Conservation (phyloP, 2,888 invertebrate genomes). For the Acleris literana region DNA sequence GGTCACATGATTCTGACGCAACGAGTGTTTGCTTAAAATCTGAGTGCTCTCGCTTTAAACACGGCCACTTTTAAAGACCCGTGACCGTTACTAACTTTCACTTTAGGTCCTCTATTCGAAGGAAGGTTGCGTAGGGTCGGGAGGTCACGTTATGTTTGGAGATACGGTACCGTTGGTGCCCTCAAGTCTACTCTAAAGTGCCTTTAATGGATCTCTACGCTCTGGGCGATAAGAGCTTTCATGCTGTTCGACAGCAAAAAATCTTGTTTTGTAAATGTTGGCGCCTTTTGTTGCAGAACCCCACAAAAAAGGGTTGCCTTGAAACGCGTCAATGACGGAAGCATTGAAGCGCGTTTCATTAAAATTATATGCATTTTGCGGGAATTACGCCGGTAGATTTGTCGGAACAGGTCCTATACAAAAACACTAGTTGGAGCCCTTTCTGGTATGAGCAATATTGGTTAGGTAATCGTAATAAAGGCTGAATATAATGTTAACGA, state of each 20-base stretch:
- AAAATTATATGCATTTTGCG: slow-evolving; percentile 12
- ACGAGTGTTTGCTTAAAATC: slow-evolving; percentile 52
- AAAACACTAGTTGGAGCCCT: slow-evolving; percentile 16
- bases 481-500: slow-evolving; percentile 54
- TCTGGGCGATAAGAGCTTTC: slow-evolving; percentile 71
- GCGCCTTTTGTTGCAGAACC: slow-evolving; percentile 59
- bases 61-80: slow-evolving; percentile 49
- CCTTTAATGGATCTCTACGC: slow-evolving; percentile 72
- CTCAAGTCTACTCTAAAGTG: slow-evolving; percentile 74
- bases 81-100: slow-evolving; percentile 49
- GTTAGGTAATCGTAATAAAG: slow-evolving; percentile 31
- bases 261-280: slow-evolving; percentile 71
- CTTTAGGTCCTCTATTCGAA: slow-evolving; percentile 42
- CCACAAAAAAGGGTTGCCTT: slow-evolving; percentile 40
- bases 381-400: slow-evolving; percentile 15
- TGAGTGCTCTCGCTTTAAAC: slow-evolving; percentile 50
- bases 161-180: slow-evolving; percentile 60
- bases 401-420: neutral
- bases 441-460: slow-evolving; percentile 21
- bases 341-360: slow-evolving; percentile 15
- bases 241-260: slow-evolving; percentile 65
- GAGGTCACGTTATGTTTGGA: slow-evolving; percentile 58
- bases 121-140: slow-evolving; percentile 43
- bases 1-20: slow-evolving; percentile 61
- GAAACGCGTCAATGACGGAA: slow-evolving; percentile 39